Evolutionary conservation across 2,113 vertebrate genomes (phyloP).

Genomic region (Sorex fumeus): DNA sequence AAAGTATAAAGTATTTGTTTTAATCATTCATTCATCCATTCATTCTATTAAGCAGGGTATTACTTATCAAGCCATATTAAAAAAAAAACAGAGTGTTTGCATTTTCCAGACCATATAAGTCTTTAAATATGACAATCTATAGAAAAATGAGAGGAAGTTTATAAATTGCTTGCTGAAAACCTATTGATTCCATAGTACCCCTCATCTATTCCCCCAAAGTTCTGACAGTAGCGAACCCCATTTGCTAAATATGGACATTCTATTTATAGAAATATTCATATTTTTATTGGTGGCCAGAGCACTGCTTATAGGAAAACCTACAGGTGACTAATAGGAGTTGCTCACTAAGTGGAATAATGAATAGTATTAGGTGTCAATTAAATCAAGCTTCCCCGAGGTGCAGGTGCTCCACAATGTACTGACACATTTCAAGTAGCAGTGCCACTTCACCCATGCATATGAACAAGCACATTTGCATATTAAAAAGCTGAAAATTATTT

Average conservation of each 20-base stretch:
- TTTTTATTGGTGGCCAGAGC: slow-evolving; percentile 94
- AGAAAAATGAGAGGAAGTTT: slow-evolving; percentile 83
- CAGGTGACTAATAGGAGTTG: slow-evolving; percentile 99
- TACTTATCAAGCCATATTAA: slow-evolving; percentile 50
- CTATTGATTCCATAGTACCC: slow-evolving; percentile 79
- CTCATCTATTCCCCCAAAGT: slow-evolving; percentile 63
- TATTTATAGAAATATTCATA: slow-evolving; percentile 95
- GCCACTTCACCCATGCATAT: slow-evolving; percentile 99
- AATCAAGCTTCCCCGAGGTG: slow-evolving; percentile 97
- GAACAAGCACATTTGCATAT: slow-evolving; percentile 98
- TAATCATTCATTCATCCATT: not conserved
- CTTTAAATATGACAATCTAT: slow-evolving; percentile 67
- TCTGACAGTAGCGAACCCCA: slow-evolving; percentile 85
- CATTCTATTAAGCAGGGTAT: slow-evolving; percentile 59
- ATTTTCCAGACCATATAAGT: slow-evolving; percentile 71
- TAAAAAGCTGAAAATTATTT: slow-evolving; percentile 99
- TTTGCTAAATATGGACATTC: slow-evolving; percentile 91
- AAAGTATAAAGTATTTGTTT: not conserved
- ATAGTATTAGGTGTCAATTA: slow-evolving; percentile 99
- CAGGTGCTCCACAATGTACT: slow-evolving; percentile 99
- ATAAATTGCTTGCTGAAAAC: slow-evolving; percentile 73
- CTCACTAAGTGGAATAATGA: slow-evolving; percentile 99
- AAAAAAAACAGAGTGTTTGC: slow-evolving; percentile 63
- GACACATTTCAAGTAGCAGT: slow-evolving; percentile 97
- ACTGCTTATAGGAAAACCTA: slow-evolving; percentile 93